Percentiles rank a stretch among this genome's conserved stretches.
These are phyloP conservation scores for Gambusia holbrooki DNA, from an alignment of 2,113 vertebrate species.

Conservation along the genomic window DNA sequence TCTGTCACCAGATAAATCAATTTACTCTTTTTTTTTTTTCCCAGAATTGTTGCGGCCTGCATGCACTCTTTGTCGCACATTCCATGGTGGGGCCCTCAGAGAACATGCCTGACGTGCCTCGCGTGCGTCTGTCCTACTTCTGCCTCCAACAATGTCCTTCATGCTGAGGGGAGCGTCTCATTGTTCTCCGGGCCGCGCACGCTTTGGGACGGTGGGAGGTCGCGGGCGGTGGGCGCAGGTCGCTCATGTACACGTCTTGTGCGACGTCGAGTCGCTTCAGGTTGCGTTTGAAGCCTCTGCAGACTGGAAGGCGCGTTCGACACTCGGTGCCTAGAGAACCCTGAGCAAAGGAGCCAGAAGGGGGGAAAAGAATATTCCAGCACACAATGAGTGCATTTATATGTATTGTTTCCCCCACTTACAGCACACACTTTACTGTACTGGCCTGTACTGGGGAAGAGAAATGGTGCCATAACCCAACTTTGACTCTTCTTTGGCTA, in stretches of 20 bases:
- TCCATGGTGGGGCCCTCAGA: constrained; percentile 48
- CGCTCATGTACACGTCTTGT: constrained; percentile 12
- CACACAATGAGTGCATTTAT: constrained; percentile 53
- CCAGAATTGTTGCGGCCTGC: constrained; percentile 72
- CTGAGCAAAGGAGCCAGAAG: constrained; percentile 24
- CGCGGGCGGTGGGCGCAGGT: constrained; percentile 39
- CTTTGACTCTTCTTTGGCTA: too few species aligned
- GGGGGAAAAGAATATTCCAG: constrained; percentile 47
- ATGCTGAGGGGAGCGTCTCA: constrained; percentile 42
- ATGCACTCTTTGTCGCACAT: constrained; percentile 62
- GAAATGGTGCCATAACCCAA: neutral
- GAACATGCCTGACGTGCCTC: constrained; percentile 56
- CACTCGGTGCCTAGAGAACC: constrained; percentile 28
- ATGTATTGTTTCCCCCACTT: constrained; percentile 21
- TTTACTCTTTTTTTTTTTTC: constrained; percentile 48
- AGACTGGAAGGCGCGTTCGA: constrained; percentile 47
- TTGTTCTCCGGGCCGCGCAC: constrained; percentile 57
- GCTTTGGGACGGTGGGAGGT: neutral
- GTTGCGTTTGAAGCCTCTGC: constrained; percentile 36
- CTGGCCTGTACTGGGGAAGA: neutral
- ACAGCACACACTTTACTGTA: constrained; percentile 11
- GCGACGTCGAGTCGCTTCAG: constrained; percentile 22
- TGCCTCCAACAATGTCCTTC: constrained; percentile 24
- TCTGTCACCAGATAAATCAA: constrained; percentile 62
- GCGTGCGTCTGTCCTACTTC: constrained; percentile 60